Base-by-base conservation (phyloP, 2,797 vertebrate species). In the Anguilla anguilla region DNA sequence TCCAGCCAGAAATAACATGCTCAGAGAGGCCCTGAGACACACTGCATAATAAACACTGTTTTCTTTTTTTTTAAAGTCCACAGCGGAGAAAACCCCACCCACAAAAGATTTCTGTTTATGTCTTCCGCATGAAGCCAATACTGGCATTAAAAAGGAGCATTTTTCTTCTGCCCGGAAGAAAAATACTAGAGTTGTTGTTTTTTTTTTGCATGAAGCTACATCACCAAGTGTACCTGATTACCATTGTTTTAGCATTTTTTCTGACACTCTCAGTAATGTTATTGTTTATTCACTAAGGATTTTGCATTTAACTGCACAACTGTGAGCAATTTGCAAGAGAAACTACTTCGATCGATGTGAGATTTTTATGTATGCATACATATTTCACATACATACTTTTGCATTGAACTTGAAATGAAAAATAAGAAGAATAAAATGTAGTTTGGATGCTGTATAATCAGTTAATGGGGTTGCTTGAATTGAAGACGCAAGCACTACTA, bases 11-110 rank as follows among this genome's bases (percentile, higher is more conserved):
- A 86, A 86, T 77, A 55, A 55, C 67, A 77, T 74, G 46, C 72
- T 77, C 85, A 74, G 85, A 55, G 72, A 67, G 46, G 28, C 64
- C 31, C 59, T 86, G 67, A 86, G 49, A 72, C 13, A 31, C 85
- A 53, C 85, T 46, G 85, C 85, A 86, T 86, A 86, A 49, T 86
- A 72, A 86, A 64, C 85, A 72, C 61, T 35, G 22, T 31, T 2
- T 9, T 69, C 1, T 43, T 39, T 43, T 43, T 22, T 86, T 86
- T 74, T 74, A n/a, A 86, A 51, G 67, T 55, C 28, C 17, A 25
- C 85, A 28, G 7, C 25, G 55, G 64, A 43, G 55, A 61, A 43
- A 35, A 72, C 0, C 39, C 46, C 19, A 28, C 69, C 31, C 49
- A 49, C 49, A 19, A 35, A 46, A 51, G 31, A 51, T 46, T 53